Conservation (phyloP, 2,797 vertebrate genomes). For the Syngnathus acus region DNA sequence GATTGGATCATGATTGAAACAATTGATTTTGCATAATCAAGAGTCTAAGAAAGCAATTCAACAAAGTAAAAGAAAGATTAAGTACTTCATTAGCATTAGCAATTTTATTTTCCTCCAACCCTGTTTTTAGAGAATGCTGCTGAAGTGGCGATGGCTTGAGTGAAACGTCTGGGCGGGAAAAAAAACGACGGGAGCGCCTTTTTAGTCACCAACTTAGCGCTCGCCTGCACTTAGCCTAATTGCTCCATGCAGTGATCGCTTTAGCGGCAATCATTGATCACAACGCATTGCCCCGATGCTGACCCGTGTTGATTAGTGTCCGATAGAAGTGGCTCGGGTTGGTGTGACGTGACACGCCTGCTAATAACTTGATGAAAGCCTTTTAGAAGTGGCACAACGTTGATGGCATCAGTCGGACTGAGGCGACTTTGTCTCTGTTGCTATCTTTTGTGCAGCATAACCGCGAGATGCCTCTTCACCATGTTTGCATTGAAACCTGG, state of each 20-base stretch:
- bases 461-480: too few relatives aligned
- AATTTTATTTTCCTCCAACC: neutral
- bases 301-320: neutral
- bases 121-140: neutral
- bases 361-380: slow-evolving; percentile 13
- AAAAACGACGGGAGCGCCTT: neutral
- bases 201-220: neutral
- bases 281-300: neutral
- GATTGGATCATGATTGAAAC: neutral
- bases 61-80: neutral
- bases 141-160: neutral
- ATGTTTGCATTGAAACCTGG: too few relatives aligned
- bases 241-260: neutral
- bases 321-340: neutral
- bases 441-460: too few relatives aligned
- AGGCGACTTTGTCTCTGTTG: neutral
- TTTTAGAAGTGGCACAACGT: neutral
- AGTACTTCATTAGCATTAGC: slow-evolving; percentile 4
- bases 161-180: neutral
- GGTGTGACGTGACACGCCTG: neutral
- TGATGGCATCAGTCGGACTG: neutral
- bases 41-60: neutral
- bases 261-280: slow-evolving; percentile 1
- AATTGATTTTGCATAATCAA: neutral
- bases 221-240: slow-evolving; percentile 5